A percentile compares a stretch with the other conserved stretches of the same genome.
Evolutionary conservation across 2,113 vertebrate species (phyloP).

Genomic region (Cichladusa arquata): DNA sequence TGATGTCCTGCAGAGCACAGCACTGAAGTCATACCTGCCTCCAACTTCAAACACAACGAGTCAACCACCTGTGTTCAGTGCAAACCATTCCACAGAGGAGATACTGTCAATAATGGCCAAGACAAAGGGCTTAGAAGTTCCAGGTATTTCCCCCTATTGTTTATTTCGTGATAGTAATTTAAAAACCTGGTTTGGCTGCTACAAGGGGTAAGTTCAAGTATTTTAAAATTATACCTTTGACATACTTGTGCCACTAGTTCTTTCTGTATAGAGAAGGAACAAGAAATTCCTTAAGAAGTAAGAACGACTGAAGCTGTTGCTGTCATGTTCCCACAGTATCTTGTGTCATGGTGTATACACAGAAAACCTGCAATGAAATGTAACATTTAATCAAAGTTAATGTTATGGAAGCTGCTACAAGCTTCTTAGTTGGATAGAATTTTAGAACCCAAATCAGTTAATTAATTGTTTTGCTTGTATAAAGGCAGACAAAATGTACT

Average conservation of each 20-base stretch:
- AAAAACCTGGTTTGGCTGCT: not conserved
- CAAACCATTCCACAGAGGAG: conserved; percentile 90
- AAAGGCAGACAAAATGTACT: not conserved
- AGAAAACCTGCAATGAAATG: not conserved
- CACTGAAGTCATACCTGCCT: conserved; percentile 83
- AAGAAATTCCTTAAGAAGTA: not conserved
- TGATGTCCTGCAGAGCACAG: conserved; percentile 86
- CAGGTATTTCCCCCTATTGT: conserved; percentile 78
- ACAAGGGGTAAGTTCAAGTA: not conserved
- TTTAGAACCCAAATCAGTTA: not conserved
- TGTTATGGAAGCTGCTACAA: not conserved
- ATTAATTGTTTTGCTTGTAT: not conserved
- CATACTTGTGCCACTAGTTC: not conserved
- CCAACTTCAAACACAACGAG: conserved; percentile 78
- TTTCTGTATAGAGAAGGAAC: not conserved
- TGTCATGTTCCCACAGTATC: not conserved
- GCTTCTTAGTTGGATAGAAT: not conserved
- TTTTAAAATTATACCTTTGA: not conserved
- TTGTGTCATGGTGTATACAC: not conserved
- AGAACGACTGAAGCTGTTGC: not conserved
- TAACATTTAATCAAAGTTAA: not conserved
- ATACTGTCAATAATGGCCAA: conserved; percentile 94
- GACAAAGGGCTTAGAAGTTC: conserved; percentile 86
- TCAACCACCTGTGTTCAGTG: conserved; percentile 85
- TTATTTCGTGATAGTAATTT: not conserved